Evolutionary conservation across 2,797 vertebrate genomes (phyloP), one percentile per base, ranked within the genome.

Genomic region (Antrozous pallidus): DNA sequence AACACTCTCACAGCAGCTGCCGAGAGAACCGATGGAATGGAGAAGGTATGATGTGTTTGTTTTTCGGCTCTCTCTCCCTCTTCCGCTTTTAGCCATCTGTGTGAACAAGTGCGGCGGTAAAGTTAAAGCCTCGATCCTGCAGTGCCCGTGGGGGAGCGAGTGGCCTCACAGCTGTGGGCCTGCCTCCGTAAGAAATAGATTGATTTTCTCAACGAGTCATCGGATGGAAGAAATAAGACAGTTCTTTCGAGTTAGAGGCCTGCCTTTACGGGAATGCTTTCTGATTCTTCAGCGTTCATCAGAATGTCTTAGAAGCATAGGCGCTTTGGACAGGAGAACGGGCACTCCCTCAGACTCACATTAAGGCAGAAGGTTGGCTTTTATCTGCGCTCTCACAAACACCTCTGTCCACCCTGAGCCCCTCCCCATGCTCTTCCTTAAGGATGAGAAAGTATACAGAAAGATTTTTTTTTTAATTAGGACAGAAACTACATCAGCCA

Each of bases 11-110:
- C 99, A 99, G 97, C 99, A 99, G 96, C 99, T 99, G 97, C 99
- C 99, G 83, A 98, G 99, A 97, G 99, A 99, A 94, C 99, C 99
- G 10, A 99, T 99, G 99, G 99, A 99, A 97, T 99, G 99, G 99
- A 99, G 99, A 96, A 99, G 99, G 99, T 99, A 97, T 94, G 96
- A 22, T 49, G 4, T 31, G 2, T 31, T 33, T 33, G 18, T 11
- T 16, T 45, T 36, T 20, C 6, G 67, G 17, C n/a, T 42, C 14
- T 6, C 6, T 40, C 16, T 20, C 3, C 16, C 31, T 36, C 36
- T 16, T 16, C 6, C 3, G 4, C 28, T 8, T 54, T 24, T 13
- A 75, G 75, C 22, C 8, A 1, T 42, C 40, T 1, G 3, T 20
- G 9, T 38, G 56, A 85, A 40, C 33, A 36, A 26, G n/a, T 7